A percentile compares a stretch with the other conserved stretches of the same genome.
Conservation (phyloP, 1,140 invertebrate species). For the Rhagoletis zephyria region DNA sequence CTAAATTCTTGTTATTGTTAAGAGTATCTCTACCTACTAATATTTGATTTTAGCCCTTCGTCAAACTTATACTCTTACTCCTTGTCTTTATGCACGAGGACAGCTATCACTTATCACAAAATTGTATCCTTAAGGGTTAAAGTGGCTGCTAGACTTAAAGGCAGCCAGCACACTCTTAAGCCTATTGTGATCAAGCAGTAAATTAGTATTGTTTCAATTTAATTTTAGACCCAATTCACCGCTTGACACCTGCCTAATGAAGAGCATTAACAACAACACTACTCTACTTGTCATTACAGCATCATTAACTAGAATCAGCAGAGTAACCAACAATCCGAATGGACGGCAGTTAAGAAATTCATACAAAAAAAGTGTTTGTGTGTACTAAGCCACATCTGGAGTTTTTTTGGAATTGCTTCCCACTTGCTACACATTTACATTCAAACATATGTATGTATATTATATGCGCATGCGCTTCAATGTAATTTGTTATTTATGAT, state of each 20-base stretch:
- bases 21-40: no score
- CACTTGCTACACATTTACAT: not conserved
- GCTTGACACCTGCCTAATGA: conserved; percentile 15
- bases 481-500: not conserved
- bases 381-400: not conserved
- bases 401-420: not conserved
- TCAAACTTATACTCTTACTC: no score
- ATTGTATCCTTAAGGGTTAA: not conserved
- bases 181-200: not conserved
- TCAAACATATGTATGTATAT: not conserved
- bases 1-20: no score
- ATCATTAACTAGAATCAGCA: no score
- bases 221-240: conserved; percentile 21
- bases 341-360: not conserved
- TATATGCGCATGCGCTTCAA: not conserved
- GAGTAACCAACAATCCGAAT: not conserved
- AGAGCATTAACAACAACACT: not conserved
- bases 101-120: not conserved
- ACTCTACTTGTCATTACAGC: not conserved
- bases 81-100: not conserved
- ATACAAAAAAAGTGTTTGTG: not conserved
- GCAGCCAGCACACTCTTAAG: no score
- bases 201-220: conserved; percentile 34
- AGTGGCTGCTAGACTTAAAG: no score
- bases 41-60: no score